A percentile compares a stretch with the other conserved stretches of the same genome.
Conservation (phyloP, 2,797 vertebrate species). For the Artibeus jamaicensis region DNA sequence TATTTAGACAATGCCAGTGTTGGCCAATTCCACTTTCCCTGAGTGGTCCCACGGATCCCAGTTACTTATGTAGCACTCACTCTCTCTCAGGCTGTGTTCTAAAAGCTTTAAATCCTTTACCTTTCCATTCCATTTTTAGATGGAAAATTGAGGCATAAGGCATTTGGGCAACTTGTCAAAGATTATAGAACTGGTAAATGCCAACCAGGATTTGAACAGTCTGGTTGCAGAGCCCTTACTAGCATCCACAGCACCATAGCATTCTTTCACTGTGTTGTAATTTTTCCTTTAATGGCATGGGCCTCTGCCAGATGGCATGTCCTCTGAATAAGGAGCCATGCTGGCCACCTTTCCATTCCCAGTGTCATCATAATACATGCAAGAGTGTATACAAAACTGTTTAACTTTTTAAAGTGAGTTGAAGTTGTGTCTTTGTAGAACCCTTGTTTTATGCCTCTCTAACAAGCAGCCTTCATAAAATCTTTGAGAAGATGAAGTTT, state of each 20-base stretch:
- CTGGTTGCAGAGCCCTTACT: background rate
- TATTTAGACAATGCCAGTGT: background rate
- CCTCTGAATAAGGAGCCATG: background rate
- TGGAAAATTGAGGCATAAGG: background rate
- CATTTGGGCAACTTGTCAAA: background rate
- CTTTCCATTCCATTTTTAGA: background rate
- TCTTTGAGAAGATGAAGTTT: background rate
- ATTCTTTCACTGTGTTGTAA: background rate
- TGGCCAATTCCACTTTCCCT: background rate
- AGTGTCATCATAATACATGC: background rate
- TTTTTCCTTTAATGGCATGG: background rate
- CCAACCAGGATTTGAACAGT: background rate
- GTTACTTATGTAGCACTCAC: background rate
- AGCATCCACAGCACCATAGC: accelerated
- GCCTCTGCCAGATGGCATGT: background rate
- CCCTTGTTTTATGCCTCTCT: background rate
- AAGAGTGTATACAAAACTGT: background rate
- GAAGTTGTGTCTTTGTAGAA: background rate
- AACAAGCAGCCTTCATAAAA: background rate
- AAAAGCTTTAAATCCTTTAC: background rate
- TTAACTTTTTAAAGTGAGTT: background rate
- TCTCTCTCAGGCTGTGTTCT: background rate
- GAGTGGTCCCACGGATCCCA: accelerated
- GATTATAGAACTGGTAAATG: background rate
- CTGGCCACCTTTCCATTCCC: background rate